phyloP scores from a whole-genome alignment of 2,797 vertebrate genomes.

The Discoglossus pictus region DNA sequence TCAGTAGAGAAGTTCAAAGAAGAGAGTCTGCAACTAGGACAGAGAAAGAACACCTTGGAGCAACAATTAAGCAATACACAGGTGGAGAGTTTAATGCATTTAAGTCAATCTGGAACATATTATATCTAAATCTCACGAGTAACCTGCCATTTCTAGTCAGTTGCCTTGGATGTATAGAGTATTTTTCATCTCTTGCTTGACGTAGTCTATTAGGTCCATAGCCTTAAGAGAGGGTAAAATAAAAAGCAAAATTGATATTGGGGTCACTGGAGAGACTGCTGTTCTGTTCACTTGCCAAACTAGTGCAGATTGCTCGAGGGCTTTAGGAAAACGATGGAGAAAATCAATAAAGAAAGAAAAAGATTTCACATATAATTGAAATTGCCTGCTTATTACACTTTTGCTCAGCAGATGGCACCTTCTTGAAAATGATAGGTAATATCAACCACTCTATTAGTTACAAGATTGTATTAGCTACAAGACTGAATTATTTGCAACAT shows the following conservation, averaged over 20 bases:
- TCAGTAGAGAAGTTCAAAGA: constrained; percentile 50
- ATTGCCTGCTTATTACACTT: constrained; percentile 65
- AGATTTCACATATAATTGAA: constrained; percentile 56
- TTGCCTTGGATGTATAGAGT: constrained; percentile 41
- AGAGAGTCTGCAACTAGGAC: constrained; percentile 53
- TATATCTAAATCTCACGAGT: constrained; percentile 36
- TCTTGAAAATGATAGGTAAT: constrained; percentile 67
- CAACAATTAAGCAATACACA: constrained; percentile 53
- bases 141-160: constrained; percentile 51
- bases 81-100: constrained; percentile 57
- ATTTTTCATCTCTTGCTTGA: constrained; percentile 57
- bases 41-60: constrained; percentile 44
- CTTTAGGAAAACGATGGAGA: constrained; percentile 56
- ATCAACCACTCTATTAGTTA: constrained; percentile 49
- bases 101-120: constrained; percentile 41
- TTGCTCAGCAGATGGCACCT: constrained; percentile 74
- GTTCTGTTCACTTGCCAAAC: constrained; percentile 58
- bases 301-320: constrained; percentile 56
- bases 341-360: constrained; percentile 61
- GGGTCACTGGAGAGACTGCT: constrained; percentile 58
- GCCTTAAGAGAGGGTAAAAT: constrained; percentile 54
- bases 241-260: constrained; percentile 58
- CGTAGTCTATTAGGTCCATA: constrained; percentile 50
- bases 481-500: constrained; percentile 35
- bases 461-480: constrained; percentile 40